Evolutionary conservation across 2,113 vertebrate species (phyloP).

Genomic region (Periophthalmus modestus): DNA sequence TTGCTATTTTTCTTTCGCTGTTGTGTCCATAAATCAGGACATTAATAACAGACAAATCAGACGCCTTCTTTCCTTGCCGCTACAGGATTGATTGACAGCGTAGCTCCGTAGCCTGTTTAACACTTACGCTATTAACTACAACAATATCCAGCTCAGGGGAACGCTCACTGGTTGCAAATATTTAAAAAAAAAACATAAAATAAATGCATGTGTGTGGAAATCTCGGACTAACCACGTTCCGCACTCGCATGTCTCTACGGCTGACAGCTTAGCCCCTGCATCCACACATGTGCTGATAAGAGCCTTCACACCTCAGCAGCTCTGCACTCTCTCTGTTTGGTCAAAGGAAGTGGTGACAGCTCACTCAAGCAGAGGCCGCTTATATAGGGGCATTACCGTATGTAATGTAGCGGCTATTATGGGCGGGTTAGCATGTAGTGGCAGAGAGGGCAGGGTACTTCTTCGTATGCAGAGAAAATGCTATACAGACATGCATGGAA

Average conservation of each 20-base stretch:
- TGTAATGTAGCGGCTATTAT: constrained; percentile 1
- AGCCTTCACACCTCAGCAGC: constrained; percentile 31
- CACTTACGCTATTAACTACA: too few species aligned
- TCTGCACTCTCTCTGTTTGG: constrained; percentile 19
- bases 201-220: not conserved
- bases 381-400: not conserved
- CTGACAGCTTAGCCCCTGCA: constrained; percentile 4
- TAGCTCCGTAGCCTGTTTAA: too few species aligned
- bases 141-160: too few species aligned
- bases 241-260: constrained; percentile 8
- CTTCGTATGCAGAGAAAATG: not conserved
- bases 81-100: too few species aligned
- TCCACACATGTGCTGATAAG: constrained; percentile 28
- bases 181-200: too few species aligned
- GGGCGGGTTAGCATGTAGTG: not conserved
- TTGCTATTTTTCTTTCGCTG: too few species aligned
- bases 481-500: not conserved
- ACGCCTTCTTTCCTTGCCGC: too few species aligned
- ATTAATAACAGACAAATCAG: too few species aligned
- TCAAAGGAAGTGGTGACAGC: not conserved
- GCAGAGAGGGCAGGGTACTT: not conserved
- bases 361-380: constrained; percentile 1
- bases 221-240: not conserved
- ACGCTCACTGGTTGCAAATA: too few species aligned
- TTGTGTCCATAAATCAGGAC: too few species aligned